A percentile compares a stretch with the other conserved stretches of the same genome.
These are phyloP conservation scores for Crenichthys baileyi DNA, from an alignment of 2,797 vertebrate species.

Conservation along the genomic window DNA sequence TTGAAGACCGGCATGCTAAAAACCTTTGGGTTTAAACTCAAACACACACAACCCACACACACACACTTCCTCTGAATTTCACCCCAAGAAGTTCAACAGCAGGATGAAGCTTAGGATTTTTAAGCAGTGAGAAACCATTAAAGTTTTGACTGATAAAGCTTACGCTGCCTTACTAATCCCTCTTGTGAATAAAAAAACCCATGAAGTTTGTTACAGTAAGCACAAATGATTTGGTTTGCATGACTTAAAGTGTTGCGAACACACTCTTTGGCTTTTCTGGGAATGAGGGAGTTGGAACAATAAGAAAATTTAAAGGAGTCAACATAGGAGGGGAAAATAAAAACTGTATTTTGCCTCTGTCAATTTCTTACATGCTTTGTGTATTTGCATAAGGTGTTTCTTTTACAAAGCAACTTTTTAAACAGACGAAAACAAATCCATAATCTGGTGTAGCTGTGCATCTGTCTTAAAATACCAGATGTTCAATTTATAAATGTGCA, in stretches of 20 bases:
- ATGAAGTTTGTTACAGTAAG: constrained; percentile 73
- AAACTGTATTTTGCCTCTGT: constrained; percentile 25
- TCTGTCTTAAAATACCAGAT: constrained; percentile 11
- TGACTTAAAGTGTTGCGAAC: constrained; percentile 51
- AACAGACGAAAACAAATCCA: constrained; percentile 13
- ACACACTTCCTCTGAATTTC: constrained; percentile 40
- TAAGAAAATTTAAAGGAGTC: constrained; percentile 43
- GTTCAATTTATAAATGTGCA: constrained; percentile 12
- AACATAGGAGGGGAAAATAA: constrained; percentile 29
- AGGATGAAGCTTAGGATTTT: constrained; percentile 68
- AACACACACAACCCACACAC: constrained; percentile 7
- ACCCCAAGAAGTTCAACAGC: constrained; percentile 70
- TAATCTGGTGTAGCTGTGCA: neutral
- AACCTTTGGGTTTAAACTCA: constrained; percentile 43
- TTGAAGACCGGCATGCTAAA: constrained; percentile 62
- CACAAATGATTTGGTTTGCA: constrained; percentile 73
- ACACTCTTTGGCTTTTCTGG: constrained; percentile 57
- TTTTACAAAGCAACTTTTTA: constrained; percentile 20
- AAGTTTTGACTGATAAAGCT: constrained; percentile 62
- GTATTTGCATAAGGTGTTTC: constrained; percentile 45
- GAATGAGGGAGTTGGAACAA: constrained; percentile 51
- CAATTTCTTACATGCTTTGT: constrained; percentile 32
- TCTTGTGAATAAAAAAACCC: constrained; percentile 71
- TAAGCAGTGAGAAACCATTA: constrained; percentile 62
- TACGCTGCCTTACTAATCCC: constrained; percentile 57